Base-by-base conservation (phyloP, 30 jellyfish, hydroid and myxozoan species). In the Morbakka virulenta region DNA sequence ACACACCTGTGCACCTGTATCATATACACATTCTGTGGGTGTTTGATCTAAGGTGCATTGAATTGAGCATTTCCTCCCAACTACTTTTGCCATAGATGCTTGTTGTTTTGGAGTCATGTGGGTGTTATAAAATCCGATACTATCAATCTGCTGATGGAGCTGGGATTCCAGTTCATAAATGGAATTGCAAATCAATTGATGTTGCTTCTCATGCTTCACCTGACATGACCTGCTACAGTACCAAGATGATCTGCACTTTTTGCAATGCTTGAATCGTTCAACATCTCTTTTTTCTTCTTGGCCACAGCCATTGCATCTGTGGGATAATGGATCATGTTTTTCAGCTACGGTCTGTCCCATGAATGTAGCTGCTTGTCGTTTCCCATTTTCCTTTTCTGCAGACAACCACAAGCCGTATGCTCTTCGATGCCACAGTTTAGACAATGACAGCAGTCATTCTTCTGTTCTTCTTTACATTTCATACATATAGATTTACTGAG, bases 381-480 rank as follows among this genome's bases (percentile, higher is more conserved):
- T 69, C 69, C 82, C 82, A 69, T 12, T n/a, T 63, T 2, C 25
- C 2, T 67, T 31, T 21, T 34, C 22, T 3, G 25, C 53, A 35
- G 41, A 28, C 82, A 69, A 2, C 82, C 82, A 12, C 25, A 33
- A 35, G 82, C 82, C n/a, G 25, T 53, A 32, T 53, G 69, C 69
- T 53, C 69, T 3, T 2, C 29, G 26, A 73, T 50, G 2, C 84
- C 84, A 50, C 75, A 72, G 22, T 50, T 72, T 23, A 67, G 52
- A 72, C 84, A 72, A 31, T 50, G 84, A 62, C 52, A 50, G 27
- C 84, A 72, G 74, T 49, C 29, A 28, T 53, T 49, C n/a, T n/a
- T n/a, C n/a, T n/a, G n/a, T n/a, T n/a, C n/a, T n/a, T n/a, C n/a
- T n/a, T n/a, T n/a, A n/a, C n/a, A n/a, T n/a, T n/a, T n/a, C n/a